These are phyloP conservation scores for Scytalopus superciliaris DNA, from an alignment of 2,113 vertebrate species.

Conservation along the genomic window DNA sequence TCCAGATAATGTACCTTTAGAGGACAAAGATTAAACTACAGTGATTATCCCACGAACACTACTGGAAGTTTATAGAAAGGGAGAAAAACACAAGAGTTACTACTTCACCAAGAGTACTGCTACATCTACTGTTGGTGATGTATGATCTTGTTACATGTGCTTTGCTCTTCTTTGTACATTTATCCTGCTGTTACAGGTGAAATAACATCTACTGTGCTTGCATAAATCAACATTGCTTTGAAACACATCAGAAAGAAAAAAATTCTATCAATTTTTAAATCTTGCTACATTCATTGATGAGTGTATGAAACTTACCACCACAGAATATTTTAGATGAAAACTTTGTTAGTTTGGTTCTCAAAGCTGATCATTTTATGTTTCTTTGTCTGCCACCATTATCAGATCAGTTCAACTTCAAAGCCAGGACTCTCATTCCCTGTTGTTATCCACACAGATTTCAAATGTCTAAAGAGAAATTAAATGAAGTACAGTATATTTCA, in stretches of 20 bases:
- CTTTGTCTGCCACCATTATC: background rate
- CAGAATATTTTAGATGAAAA: background rate
- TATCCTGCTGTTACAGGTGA: background rate
- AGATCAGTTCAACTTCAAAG: background rate
- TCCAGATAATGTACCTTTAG: background rate
- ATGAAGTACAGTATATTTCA: background rate
- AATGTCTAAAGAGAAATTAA: background rate
- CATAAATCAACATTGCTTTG: background rate
- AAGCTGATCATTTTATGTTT: background rate
- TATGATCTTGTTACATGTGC: background rate
- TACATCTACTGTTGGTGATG: background rate
- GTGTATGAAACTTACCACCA: background rate
- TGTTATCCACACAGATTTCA: background rate
- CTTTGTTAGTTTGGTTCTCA: background rate
- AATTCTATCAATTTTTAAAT: background rate
- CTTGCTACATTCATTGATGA: background rate
- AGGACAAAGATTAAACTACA: conserved; percentile 1
- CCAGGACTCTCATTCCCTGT: background rate
- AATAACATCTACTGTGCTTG: background rate
- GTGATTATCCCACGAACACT: background rate
- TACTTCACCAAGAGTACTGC: background rate
- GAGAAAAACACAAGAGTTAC: background rate
- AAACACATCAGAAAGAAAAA: background rate
- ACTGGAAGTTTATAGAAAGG: background rate
- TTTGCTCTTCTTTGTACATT: background rate